These are phyloP conservation scores for Lepus oiostolus DNA, from an alignment of 2,797 vertebrate genomes.

Conservation along the genomic window DNA sequence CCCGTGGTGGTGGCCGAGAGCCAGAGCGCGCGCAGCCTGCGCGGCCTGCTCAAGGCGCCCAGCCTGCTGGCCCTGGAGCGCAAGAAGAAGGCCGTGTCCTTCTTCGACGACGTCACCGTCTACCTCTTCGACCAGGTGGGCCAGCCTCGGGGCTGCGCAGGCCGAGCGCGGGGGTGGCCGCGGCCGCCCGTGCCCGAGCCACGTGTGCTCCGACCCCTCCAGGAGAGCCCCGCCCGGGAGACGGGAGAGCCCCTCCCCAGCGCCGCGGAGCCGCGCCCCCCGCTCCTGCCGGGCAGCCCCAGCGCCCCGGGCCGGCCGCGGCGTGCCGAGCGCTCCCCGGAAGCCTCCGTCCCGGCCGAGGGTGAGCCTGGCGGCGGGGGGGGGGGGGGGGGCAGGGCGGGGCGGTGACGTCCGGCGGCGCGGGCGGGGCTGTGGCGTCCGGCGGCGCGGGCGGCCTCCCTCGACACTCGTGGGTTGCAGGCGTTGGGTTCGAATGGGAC, in stretches of 20 bases:
- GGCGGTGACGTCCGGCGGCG: too few relatives aligned
- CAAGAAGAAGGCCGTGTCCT: slow-evolving; percentile 97
- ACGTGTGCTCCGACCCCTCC: neutral
- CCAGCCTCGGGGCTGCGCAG: rapidly evolving
- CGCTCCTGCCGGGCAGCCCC: slow-evolving; percentile 71
- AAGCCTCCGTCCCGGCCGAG: slow-evolving; percentile 91
- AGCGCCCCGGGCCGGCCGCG: slow-evolving; percentile 81
- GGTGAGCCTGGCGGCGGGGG: slow-evolving; percentile 87
- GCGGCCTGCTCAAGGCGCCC: slow-evolving; percentile 95
- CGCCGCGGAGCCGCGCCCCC: slow-evolving; percentile 84
- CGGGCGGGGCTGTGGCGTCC: neutral
- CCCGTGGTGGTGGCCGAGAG: slow-evolving; percentile 96
- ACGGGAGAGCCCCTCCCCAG: slow-evolving; percentile 91
- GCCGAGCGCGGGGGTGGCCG: rapidly evolving
- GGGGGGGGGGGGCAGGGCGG: neutral
- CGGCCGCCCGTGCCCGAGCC: neutral
- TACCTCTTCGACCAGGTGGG: slow-evolving; percentile 98
- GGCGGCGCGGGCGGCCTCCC: too few relatives aligned
- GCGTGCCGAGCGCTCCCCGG: slow-evolving; percentile 87
- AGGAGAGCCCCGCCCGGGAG: slow-evolving; percentile 97
- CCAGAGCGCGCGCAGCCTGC: slow-evolving; percentile 92
- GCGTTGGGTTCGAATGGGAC: slow-evolving; percentile 93
- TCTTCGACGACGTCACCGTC: slow-evolving; percentile 97
- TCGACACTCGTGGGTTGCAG: slow-evolving; percentile 80
- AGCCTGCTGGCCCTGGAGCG: slow-evolving; percentile 88